Conservation (phyloP, 2,113 vertebrate genomes). For the Macrotis lagotis region DNA sequence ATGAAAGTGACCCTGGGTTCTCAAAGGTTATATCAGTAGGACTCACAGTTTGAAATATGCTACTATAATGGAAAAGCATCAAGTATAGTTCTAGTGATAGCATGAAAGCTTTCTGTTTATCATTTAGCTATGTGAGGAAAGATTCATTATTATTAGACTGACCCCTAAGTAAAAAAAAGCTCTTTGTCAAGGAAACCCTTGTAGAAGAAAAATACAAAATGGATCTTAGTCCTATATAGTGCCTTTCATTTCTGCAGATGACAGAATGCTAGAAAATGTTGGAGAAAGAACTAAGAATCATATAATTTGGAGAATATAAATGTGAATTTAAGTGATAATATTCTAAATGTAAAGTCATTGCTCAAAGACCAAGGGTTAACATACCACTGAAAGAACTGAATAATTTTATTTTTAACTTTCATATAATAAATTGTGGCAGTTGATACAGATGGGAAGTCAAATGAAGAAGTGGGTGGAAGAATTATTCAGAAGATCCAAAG, state of each 20-base stretch:
- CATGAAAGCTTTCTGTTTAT: not conserved
- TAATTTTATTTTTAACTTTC: not conserved
- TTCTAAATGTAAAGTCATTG: not conserved
- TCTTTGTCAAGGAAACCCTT: not conserved
- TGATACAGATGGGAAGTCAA: not conserved
- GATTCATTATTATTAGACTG: not conserved
- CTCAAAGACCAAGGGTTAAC: not conserved
- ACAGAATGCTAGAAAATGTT: not conserved
- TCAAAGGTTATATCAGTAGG: not conserved
- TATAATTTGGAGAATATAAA: not conserved
- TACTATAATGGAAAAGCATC: not conserved
- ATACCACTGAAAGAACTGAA: not conserved
- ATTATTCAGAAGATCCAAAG: not conserved
- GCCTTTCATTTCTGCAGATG: not conserved
- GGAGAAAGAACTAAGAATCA: not conserved
- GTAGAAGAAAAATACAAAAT: not conserved
- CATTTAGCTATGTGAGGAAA: not conserved
- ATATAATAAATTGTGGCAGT: not conserved
- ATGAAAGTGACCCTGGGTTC: not conserved
- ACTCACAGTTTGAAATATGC: not conserved
- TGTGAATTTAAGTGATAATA: not conserved
- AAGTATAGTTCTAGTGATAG: not conserved
- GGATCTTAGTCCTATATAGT: not conserved
- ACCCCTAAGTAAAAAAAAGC: not conserved
- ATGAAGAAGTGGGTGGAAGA: not conserved